These are phyloP conservation scores for Diachasmimorpha longicaudata DNA, from an alignment of 1,140 invertebrate genomes.

Conservation along the genomic window DNA sequence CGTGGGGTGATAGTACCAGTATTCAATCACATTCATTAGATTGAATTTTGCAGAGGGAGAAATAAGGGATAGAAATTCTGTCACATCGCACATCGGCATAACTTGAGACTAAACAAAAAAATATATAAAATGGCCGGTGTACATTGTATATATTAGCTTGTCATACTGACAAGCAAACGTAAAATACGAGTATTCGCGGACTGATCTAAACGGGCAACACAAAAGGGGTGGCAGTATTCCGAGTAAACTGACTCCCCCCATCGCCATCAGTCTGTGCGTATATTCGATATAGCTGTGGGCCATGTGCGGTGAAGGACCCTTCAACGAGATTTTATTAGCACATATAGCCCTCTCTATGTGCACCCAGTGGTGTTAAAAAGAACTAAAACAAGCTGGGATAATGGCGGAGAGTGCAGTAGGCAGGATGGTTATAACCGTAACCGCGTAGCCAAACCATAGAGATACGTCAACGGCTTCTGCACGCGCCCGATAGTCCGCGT, in stretches of 20 bases:
- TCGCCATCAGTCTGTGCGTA: neutral
- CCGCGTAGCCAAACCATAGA: conserved; percentile 29
- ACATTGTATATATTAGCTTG: neutral
- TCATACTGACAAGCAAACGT: neutral
- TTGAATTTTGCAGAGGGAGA: too few relatives aligned
- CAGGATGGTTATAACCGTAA: conserved; percentile 23
- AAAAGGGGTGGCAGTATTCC: neutral
- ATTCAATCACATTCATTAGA: too few relatives aligned
- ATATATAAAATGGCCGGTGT: neutral
- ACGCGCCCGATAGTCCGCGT: neutral
- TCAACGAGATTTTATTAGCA: neutral
- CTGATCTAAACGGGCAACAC: too few relatives aligned
- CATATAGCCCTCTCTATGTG: neutral
- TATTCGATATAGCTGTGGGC: neutral
- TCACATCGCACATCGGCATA: neutral
- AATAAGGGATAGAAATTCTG: too few relatives aligned
- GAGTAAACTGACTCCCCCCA: neutral
- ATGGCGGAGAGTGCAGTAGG: neutral
- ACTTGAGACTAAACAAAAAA: neutral
- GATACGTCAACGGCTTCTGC: conserved; percentile 22
- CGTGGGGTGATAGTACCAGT: too few relatives aligned
- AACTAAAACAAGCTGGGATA: neutral
- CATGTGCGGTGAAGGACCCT: neutral
- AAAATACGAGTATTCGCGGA: neutral
- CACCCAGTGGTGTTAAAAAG: neutral